Conservation (phyloP, 92 coral and sea anemone species). For the Parazoanthus darwini region DNA sequence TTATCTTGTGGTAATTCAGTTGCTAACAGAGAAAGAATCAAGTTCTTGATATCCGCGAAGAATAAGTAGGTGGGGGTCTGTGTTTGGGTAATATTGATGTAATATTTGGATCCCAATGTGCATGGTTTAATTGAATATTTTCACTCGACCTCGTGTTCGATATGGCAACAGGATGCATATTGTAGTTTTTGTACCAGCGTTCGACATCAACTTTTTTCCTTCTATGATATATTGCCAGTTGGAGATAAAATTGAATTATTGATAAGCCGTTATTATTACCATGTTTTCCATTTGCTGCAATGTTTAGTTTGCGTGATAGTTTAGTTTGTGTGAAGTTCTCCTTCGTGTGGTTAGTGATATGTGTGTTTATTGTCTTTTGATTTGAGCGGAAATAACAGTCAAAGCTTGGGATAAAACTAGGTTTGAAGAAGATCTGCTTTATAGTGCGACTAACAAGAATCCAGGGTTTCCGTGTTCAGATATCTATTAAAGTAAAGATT, state of each 20-base stretch:
- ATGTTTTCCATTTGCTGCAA: background rate
- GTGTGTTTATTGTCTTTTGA: background rate
- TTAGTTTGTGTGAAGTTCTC: background rate
- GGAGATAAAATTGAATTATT: background rate
- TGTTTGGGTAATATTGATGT: conserved; percentile 15
- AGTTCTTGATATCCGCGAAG: background rate
- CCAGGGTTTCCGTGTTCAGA: background rate
- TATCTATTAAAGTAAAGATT: background rate
- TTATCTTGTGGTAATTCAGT: background rate
- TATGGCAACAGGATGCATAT: too few species aligned
- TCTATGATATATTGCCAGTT: background rate
- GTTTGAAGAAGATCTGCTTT: background rate
- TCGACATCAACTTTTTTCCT: too few species aligned
- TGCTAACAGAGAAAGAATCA: background rate
- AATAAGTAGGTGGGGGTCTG: background rate
- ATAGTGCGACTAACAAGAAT: background rate
- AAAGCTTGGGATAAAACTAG: background rate
- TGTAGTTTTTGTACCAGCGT: too few species aligned
- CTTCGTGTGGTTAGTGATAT: background rate
- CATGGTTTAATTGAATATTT: background rate
- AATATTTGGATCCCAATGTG: background rate
- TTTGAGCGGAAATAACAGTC: background rate
- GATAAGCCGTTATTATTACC: too few species aligned
- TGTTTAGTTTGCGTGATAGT: background rate
- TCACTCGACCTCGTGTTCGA: background rate